Conservation (phyloP, 2,888 invertebrate species). For the Isoperla grammatica region DNA sequence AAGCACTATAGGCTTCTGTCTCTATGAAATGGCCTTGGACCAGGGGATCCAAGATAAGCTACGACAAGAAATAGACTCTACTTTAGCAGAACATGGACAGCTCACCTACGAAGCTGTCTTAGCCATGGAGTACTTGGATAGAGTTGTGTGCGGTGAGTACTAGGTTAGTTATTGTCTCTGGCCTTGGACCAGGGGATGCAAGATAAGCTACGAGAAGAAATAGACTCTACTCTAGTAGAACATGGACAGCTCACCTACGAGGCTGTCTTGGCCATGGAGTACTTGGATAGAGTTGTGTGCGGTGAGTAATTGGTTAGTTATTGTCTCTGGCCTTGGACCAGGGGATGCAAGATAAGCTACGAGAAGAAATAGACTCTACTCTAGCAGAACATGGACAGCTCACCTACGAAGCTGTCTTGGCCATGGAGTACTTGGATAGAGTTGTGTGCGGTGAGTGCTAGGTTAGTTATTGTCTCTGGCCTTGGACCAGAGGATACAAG, state of each 20-base stretch:
- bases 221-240: conserved; percentile 43
- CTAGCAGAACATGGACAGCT: conserved; percentile 43
- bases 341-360: conserved; percentile 46
- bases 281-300: conserved; percentile 52
- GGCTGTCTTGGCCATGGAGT: conserved; percentile 50
- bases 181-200: conserved; percentile 50
- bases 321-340: conserved; percentile 51
- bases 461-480: too few relatives aligned
- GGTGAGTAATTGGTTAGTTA: too few relatives aligned
- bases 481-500: conserved; percentile 48
- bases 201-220: conserved; percentile 47
- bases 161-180: too few relatives aligned
- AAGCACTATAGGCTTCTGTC: conserved; percentile 52
- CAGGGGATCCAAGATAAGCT: conserved; percentile 48
- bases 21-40: conserved; percentile 50
- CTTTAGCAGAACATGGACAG: conserved; percentile 42
- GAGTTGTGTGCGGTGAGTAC: too few relatives aligned
- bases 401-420: conserved; percentile 50
- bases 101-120: conserved; percentile 51
- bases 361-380: conserved; percentile 47
- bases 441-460: too few relatives aligned
- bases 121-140: conserved; percentile 53
- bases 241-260: conserved; percentile 49
- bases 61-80: conserved; percentile 46
- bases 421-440: conserved; percentile 53